Evolutionary conservation across 1,140 invertebrate genomes (phyloP).

Genomic region (Galleria mellonella): DNA sequence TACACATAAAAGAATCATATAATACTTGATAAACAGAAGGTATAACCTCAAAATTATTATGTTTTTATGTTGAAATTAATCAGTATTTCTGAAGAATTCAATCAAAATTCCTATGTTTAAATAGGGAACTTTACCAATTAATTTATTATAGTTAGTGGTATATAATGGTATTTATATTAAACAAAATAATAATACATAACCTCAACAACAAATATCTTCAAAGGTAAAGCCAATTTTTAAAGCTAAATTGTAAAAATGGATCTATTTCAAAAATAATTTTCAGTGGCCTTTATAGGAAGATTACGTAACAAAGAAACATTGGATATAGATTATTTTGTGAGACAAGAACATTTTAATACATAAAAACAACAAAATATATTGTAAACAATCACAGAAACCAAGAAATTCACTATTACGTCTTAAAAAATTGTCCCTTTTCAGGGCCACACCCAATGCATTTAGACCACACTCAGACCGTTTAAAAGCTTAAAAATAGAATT

Average conservation of each 20-base stretch:
- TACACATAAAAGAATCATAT: no score
- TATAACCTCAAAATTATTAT: slow-evolving; percentile 2
- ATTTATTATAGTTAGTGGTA: not conserved
- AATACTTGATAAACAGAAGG: not conserved
- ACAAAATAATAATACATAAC: slow-evolving; percentile 35
- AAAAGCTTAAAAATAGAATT: slow-evolving; percentile 28
- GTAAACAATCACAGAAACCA: slow-evolving; percentile 77
- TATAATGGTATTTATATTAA: not conserved
- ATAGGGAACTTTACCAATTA: not conserved
- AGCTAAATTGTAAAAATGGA: slow-evolving; percentile 85
- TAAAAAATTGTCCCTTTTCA: slow-evolving; percentile 48
- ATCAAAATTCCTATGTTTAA: not conserved
- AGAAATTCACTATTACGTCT: slow-evolving; percentile 66
- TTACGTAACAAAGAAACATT: slow-evolving; percentile 69
- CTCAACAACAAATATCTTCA: slow-evolving; percentile 32
- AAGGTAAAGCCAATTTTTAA: slow-evolving; percentile 73
- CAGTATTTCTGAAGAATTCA: not conserved
- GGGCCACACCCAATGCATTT: slow-evolving; percentile 66
- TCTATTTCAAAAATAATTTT: slow-evolving; percentile 76
- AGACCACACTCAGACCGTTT: slow-evolving; percentile 43
- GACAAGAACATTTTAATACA: slow-evolving; percentile 76
- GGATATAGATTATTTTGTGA: slow-evolving; percentile 64
- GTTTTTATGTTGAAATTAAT: not conserved
- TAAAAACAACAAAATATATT: slow-evolving; percentile 73
- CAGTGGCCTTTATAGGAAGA: slow-evolving; percentile 44